These are phyloP conservation scores for Ptychoptera contaminata DNA, from an alignment of 2,888 invertebrate genomes.

Conservation along the genomic window DNA sequence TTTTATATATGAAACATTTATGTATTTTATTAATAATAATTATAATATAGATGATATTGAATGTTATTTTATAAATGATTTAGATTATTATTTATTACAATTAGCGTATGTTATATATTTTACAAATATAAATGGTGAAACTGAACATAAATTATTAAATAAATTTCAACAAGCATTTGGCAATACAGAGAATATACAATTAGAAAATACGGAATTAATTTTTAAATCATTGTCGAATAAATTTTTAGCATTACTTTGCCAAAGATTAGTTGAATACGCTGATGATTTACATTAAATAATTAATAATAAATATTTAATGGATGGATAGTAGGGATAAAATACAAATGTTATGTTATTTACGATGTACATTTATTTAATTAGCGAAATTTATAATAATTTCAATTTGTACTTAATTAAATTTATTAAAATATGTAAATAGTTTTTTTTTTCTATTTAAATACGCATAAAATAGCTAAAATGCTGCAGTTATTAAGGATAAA, in stretches of 20 bases:
- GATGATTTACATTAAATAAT: neutral
- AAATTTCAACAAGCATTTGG: slow-evolving; percentile 8
- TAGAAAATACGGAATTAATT: slow-evolving; percentile 28
- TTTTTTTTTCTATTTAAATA: too few relatives aligned
- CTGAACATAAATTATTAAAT: slow-evolving; percentile 8
- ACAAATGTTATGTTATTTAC: too few relatives aligned
- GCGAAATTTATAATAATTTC: too few relatives aligned
- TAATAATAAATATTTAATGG: too few relatives aligned
- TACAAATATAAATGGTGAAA: slow-evolving; percentile 24
- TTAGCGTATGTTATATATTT: slow-evolving; percentile 30
- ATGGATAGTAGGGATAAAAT: too few relatives aligned
- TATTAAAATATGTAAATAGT: too few relatives aligned
- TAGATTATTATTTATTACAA: slow-evolving; percentile 29
- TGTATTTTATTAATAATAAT: slow-evolving; percentile 24
- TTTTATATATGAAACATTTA: slow-evolving; percentile 28
- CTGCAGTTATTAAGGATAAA: too few relatives aligned
- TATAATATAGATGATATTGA: slow-evolving; percentile 27
- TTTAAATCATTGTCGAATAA: slow-evolving; percentile 28
- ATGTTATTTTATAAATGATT: slow-evolving; percentile 26
- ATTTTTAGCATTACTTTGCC: slow-evolving; percentile 30
- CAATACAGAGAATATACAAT: slow-evolving; percentile 5
- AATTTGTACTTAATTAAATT: too few relatives aligned
- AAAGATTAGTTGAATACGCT: slow-evolving; percentile 15
- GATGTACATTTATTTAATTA: too few relatives aligned
- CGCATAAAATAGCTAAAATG: too few relatives aligned